These are phyloP conservation scores for Nyctibius bracteatus DNA, from an alignment of 2,113 vertebrate species.

Conservation along the genomic window DNA sequence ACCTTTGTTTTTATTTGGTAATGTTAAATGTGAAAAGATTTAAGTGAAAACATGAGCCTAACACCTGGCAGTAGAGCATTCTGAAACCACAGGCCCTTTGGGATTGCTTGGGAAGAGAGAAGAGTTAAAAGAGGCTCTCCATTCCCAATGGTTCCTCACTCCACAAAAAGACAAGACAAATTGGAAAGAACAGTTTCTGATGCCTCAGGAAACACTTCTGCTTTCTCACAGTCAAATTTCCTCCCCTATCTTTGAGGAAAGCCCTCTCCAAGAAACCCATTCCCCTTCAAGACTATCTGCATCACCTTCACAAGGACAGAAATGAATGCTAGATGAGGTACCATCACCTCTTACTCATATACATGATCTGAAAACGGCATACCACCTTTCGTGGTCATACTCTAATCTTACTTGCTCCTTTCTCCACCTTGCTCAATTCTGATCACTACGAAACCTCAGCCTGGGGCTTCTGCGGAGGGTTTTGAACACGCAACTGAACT, in stretches of 20 bases:
- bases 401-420: neutral
- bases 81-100: neutral
- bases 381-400: too few species aligned
- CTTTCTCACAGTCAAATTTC: neutral
- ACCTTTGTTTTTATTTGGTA: neutral
- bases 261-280: neutral
- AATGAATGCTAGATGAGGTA: neutral
- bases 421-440: neutral
- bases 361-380: rapidly evolving
- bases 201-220: neutral
- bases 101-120: neutral
- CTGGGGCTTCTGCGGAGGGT: neutral
- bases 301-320: neutral
- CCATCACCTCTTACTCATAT: neutral
- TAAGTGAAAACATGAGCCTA: neutral
- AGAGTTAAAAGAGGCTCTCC: neutral
- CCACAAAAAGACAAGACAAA: neutral
- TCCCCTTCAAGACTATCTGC: neutral
- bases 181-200: neutral
- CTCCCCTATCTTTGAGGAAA: neutral
- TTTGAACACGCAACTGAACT: neutral
- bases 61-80: neutral
- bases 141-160: neutral
- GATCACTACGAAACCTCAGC: neutral
- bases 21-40: neutral